Conservation (phyloP, 2,113 vertebrate species). For the Phrynocephalus versicolor region DNA sequence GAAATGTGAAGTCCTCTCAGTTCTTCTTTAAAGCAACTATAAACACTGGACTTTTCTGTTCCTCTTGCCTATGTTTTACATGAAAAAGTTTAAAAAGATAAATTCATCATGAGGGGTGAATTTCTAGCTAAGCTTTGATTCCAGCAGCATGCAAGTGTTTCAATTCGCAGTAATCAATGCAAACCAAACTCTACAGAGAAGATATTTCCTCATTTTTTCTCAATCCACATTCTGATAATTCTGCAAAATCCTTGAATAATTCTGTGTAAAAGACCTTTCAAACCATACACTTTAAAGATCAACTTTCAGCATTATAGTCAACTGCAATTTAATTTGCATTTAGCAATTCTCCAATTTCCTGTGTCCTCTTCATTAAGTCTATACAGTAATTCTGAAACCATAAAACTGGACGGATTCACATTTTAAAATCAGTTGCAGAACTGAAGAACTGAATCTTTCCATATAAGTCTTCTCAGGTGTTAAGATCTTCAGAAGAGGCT, state of each 20-base stretch:
- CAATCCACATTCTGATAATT: background rate
- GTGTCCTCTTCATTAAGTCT: background rate
- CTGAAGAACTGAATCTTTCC: too few relatives aligned
- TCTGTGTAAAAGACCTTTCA: background rate
- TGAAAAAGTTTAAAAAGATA: background rate
- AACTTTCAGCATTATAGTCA: background rate
- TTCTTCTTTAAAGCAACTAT: background rate
- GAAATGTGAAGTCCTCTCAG: background rate
- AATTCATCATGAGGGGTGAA: background rate
- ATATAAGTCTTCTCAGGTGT: too few relatives aligned
- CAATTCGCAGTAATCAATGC: background rate
- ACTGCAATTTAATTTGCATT: background rate
- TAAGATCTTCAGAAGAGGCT: too few relatives aligned
- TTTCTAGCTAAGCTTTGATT: background rate
- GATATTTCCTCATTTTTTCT: background rate
- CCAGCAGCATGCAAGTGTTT: background rate
- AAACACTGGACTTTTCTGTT: background rate
- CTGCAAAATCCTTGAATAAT: background rate
- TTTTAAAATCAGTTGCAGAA: background rate
- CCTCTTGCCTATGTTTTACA: background rate
- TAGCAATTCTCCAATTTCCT: constrained; percentile 8
- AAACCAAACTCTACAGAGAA: background rate
- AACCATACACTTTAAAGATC: background rate
- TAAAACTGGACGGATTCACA: background rate
- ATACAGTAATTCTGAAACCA: background rate